phyloP scores from a whole-genome alignment of 2,797 vertebrate genomes.

The Eidolon dupreanum region DNA sequence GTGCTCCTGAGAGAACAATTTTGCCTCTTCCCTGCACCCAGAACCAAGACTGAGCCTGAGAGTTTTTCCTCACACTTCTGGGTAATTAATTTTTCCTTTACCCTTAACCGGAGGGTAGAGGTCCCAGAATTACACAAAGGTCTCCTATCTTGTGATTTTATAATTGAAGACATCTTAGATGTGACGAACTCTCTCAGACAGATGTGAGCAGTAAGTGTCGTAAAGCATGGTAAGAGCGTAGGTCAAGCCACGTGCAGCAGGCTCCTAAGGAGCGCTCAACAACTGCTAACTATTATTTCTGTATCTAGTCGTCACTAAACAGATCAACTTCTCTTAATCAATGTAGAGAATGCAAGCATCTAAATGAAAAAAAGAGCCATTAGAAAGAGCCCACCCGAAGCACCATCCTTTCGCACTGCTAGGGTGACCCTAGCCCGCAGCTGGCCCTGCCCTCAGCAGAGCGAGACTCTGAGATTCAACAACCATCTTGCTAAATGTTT shows the following conservation, averaged over 20 bases:
- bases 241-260: rapidly evolving
- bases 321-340: neutral
- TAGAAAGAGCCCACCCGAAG: neutral
- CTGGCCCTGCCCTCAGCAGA: neutral
- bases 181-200: neutral
- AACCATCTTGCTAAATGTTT: conserved; percentile 41
- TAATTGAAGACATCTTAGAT: neutral
- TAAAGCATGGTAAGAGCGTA: too few relatives aligned
- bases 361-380: neutral
- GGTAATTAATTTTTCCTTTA: neutral
- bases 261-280: neutral
- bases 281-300: neutral
- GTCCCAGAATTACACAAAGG: neutral
- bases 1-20: neutral
- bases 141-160: neutral
- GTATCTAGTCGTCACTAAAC: neutral
- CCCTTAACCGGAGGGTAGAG: neutral
- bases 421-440: neutral
- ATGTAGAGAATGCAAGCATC: neutral
- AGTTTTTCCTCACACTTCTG: neutral
- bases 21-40: neutral
- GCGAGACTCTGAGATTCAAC: neutral
- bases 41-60: neutral
- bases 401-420: too few relatives aligned
- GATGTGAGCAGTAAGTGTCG: neutral